Evolutionary conservation across 2,797 vertebrate genomes (phyloP), one percentile per base, ranked within the genome.

Genomic region (Gorsachius magnificus): DNA sequence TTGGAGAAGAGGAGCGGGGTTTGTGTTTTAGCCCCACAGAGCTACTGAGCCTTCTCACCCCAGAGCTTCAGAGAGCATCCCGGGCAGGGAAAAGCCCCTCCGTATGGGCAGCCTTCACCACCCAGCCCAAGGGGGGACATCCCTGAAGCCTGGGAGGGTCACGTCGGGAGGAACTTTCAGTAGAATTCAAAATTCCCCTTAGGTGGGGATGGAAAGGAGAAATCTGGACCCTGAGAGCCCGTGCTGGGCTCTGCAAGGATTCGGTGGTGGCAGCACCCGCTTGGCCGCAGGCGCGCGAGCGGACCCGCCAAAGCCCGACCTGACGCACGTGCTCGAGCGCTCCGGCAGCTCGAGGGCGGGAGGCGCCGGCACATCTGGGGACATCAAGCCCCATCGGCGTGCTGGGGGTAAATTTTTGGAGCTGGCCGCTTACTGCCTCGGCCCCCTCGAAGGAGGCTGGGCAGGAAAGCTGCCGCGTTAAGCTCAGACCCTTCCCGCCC

Each of bases 231-330:
- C 29, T 4, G 36, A 36, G 72, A 64, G 4, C 19, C 6, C 2
- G 7, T 33, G 20, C 20, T 50, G 50, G 35, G 10, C 33, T 83
- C 66, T 35, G 22, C 4, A 8, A 87, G 46, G 29, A 22, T 35
- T 53, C 1, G 3, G 24, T 28, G 70, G 29, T 29, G 68, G 46
- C 53, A 58, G 9, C 36, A 31, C 0, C 0, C 14, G 1, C 29
- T 41, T 35, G 45, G n/a, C 64, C 3, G 4, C 22, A 35, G 50
- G 13, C 31, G 7, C 15, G 5, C 0, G 19, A 63, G 35, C 6
- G 3, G 51, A 20, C 29, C 28, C 12, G 25, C 48, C 45, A 5
- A 77, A 65, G n/a, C 22, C 46, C 71, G 46, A 51, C 0, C 3
- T 63, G 38, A 22, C 33, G 31, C 16, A 48, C 7, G 1, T 11